phyloP scores from a whole-genome alignment of 2,888 invertebrate species.

The Pandemis cinnamomeana region DNA sequence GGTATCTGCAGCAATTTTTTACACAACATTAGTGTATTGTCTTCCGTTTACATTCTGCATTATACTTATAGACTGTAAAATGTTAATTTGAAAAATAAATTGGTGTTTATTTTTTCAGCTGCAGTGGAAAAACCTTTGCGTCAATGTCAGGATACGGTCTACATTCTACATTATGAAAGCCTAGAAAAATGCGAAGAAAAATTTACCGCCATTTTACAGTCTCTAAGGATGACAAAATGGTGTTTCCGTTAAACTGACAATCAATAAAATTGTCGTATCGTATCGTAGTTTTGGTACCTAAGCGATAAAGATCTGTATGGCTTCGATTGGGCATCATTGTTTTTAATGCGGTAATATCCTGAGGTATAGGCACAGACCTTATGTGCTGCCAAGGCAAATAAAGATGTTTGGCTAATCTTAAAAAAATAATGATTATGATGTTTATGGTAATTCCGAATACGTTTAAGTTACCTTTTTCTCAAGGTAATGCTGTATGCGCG shows the following conservation, averaged over 20 bases:
- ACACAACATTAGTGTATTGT: conserved; percentile 10
- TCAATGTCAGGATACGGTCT: not conserved
- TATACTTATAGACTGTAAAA: not conserved
- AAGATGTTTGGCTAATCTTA: too few species aligned
- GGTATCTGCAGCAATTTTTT: conserved; percentile 75
- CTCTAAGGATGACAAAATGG: not conserved
- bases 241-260: not conserved
- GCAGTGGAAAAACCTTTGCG: not conserved
- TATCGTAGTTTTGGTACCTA: too few species aligned
- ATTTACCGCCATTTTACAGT: not conserved
- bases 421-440: too few species aligned
- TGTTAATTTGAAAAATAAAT: not conserved
- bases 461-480: conserved; percentile 69
- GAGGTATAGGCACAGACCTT: too few species aligned
- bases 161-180: not conserved
- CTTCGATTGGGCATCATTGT: too few species aligned
- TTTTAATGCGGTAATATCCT: too few species aligned
- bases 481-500: conserved; percentile 85
- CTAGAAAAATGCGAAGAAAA: not conserved
- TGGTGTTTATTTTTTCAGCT: conserved; percentile 1
- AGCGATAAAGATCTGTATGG: too few species aligned
- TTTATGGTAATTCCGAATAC: too few species aligned
- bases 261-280: too few species aligned
- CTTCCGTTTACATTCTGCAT: not conserved
- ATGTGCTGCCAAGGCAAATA: too few species aligned